phyloP scores from a whole-genome alignment of 2,113 vertebrate species.

The Pituophis catenifer region DNA sequence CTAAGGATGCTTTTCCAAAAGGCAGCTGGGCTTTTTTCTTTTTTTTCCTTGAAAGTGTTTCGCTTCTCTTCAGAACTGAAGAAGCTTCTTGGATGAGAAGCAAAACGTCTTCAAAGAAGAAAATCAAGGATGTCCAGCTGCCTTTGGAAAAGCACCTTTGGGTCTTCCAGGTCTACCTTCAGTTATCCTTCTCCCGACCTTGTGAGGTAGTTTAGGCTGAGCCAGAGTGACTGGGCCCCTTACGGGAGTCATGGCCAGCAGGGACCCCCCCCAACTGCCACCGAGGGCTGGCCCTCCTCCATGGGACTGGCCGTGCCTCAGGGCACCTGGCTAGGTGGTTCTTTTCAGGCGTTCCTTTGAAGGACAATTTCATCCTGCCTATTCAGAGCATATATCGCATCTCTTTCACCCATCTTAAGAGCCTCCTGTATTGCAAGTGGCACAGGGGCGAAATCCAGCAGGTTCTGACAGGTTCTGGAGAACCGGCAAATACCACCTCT shows the following conservation, averaged over 20 bases:
- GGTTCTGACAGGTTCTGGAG: too few species aligned
- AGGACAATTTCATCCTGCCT: background rate
- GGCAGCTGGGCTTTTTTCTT: too few species aligned
- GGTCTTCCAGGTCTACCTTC: background rate
- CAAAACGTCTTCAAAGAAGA: background rate
- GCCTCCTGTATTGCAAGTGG: background rate
- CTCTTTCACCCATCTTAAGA: background rate
- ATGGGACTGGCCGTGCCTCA: fast-evolving
- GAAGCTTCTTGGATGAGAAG: background rate
- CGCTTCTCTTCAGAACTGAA: background rate
- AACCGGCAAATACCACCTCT: too few species aligned
- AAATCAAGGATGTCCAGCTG: too few species aligned
- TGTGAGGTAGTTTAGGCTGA: background rate
- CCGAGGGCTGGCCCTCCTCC: background rate
- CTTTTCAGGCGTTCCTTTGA: background rate
- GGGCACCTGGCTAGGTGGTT: background rate
- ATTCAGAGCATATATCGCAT: background rate
- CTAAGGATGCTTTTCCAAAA: background rate
- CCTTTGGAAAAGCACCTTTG: background rate
- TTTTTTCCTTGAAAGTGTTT: background rate
- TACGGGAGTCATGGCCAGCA: background rate
- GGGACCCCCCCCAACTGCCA: background rate
- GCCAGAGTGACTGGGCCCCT: background rate
- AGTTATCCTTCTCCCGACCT: background rate
- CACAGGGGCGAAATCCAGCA: too few species aligned